Evolutionary conservation across 2,113 vertebrate species (phyloP).

Genomic region (Bubo bubo): DNA sequence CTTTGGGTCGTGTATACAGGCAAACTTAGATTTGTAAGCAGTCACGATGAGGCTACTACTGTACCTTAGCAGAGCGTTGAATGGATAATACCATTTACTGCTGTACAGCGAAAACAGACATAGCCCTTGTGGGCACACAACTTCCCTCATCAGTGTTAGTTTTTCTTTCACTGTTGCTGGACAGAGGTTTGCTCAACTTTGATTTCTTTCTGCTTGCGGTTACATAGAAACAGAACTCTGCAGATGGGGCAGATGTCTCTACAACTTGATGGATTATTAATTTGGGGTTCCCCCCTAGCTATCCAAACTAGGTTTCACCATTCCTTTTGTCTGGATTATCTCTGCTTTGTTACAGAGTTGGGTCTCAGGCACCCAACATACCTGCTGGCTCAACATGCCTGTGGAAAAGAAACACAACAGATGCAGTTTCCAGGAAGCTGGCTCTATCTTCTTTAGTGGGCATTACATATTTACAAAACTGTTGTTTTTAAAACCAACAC

Average conservation of each 20-base stretch:
- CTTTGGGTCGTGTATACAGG: neutral
- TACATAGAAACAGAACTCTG: slow-evolving; percentile 47
- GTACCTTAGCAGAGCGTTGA: neutral
- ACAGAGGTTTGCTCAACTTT: neutral
- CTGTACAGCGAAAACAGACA: neutral
- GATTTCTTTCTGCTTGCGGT: slow-evolving; percentile 2
- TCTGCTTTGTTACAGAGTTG: slow-evolving; percentile 47
- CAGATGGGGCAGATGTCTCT: slow-evolving; percentile 26
- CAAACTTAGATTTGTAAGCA: slow-evolving; percentile 35
- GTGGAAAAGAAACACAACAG: slow-evolving; percentile 33
- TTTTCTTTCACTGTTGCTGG: slow-evolving; percentile 21
- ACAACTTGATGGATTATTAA: slow-evolving; percentile 44
- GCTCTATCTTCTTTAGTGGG: slow-evolving; percentile 61
- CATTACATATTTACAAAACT: slow-evolving; percentile 66
- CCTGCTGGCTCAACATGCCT: slow-evolving; percentile 60
- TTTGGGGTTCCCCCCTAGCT: slow-evolving; percentile 43
- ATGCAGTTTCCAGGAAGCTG: slow-evolving; percentile 68
- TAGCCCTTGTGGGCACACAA: neutral
- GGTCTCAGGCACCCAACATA: slow-evolving; percentile 58
- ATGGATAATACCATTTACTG: slow-evolving; percentile 13
- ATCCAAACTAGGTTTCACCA: slow-evolving; percentile 26
- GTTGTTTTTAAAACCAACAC: slow-evolving; percentile 58
- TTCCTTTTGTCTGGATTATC: slow-evolving; percentile 62
- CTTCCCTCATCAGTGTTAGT: neutral
- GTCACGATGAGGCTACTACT: slow-evolving; percentile 16